These are phyloP conservation scores for Cyprinodon diabolis DNA, from an alignment of 2,797 vertebrate genomes.

Conservation along the genomic window DNA sequence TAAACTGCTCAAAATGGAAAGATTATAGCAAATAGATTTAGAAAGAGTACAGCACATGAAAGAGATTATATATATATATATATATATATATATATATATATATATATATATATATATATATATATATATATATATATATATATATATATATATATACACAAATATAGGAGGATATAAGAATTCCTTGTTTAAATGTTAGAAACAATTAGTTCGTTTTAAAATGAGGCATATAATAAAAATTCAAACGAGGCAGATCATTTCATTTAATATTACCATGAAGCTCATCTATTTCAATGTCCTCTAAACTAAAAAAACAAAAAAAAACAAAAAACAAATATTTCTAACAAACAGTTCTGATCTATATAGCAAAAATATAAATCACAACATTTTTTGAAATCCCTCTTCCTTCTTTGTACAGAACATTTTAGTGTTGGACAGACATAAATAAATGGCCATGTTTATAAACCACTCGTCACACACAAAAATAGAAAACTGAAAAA, in stretches of 20 bases:
- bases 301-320: not conserved
- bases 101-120: no score
- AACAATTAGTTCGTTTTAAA: not conserved
- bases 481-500: not conserved
- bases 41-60: no score
- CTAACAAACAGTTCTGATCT: not conserved
- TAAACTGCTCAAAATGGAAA: no score
- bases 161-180: not conserved
- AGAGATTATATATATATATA: no score
- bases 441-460: constrained; percentile 2
- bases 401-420: constrained; percentile 65
- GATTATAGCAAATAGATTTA: no score
- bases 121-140: no score
- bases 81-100: no score
- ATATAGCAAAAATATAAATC: constrained; percentile 72
- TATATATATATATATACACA: no score
- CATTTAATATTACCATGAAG: not conserved
- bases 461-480: constrained; percentile 34
- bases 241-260: not conserved
- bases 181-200: not conserved
- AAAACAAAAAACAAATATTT: not conserved
- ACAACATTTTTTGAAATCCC: constrained; percentile 57
- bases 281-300: not conserved
- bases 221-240: not conserved
- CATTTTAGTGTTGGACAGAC: constrained; percentile 68